A percentile compares a stretch with the other conserved stretches of the same genome.
Conservation (phyloP, 2,888 invertebrate species). For the Escarpia spicata region DNA sequence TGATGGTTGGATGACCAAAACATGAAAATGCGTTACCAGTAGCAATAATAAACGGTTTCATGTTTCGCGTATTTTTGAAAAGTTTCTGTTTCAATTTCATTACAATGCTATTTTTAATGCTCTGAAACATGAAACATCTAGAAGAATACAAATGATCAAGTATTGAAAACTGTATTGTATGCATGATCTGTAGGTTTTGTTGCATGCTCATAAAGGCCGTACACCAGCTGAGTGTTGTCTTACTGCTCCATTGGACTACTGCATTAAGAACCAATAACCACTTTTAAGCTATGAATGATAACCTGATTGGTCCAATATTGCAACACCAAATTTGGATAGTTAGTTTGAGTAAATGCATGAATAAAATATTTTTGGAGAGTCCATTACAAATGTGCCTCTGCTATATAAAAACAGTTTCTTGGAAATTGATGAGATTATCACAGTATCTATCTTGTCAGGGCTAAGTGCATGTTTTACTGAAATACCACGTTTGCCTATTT, state of each 20-base stretch:
- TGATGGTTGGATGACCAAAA: too few species aligned
- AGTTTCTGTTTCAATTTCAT: too few species aligned
- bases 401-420: background rate
- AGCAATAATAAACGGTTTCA: too few species aligned
- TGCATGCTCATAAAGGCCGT: too few species aligned
- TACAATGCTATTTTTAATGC: too few species aligned
- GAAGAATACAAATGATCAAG: background rate
- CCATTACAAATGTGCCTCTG: background rate
- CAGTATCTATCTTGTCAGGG: background rate
- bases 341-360: too few species aligned
- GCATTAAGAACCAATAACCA: too few species aligned
- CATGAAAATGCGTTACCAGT: too few species aligned
- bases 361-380: background rate
- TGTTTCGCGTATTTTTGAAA: too few species aligned
- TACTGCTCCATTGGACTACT: background rate
- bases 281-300: too few species aligned
- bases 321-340: too few species aligned
- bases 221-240: background rate
- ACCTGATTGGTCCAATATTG: too few species aligned
- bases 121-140: background rate
- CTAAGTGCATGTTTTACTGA: background rate
- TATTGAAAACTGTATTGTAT: background rate
- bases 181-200: background rate
- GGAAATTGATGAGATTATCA: background rate
- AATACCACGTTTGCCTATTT: background rate